A percentile compares a stretch with the other conserved stretches of the same genome.
phyloP scores from a whole-genome alignment of 2,113 vertebrate species.

The Tachycineta bicolor region DNA sequence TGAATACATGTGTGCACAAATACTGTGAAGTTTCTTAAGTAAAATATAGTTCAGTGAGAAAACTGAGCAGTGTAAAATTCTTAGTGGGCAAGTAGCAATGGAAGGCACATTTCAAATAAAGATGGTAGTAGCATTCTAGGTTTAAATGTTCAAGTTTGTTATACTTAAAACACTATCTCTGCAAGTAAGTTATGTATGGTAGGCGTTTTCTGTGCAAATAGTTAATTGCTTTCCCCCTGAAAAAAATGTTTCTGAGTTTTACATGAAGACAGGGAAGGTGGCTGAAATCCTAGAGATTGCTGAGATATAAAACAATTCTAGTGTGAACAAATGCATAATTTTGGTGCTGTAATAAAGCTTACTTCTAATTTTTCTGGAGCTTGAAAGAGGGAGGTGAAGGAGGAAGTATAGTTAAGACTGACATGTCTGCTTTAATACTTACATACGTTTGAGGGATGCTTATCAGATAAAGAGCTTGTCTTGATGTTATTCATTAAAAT shows the following conservation, averaged over 20 bases:
- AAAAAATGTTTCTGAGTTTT: background rate
- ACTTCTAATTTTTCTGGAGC: background rate
- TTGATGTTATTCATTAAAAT: background rate
- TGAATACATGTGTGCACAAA: background rate
- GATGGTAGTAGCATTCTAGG: background rate
- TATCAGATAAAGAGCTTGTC: background rate
- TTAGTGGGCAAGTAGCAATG: background rate
- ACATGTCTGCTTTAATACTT: background rate
- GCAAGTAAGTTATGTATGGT: background rate
- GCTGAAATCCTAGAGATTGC: background rate
- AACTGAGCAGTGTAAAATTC: background rate
- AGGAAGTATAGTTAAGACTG: background rate
- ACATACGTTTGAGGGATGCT: background rate
- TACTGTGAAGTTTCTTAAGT: background rate
- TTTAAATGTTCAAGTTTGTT: background rate
- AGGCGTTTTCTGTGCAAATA: background rate
- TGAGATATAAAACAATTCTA: background rate
- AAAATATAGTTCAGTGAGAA: background rate
- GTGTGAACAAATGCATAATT: background rate
- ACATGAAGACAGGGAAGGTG: background rate
- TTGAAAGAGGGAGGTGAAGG: background rate
- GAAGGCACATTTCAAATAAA: background rate
- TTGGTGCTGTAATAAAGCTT: background rate
- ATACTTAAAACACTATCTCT: background rate
- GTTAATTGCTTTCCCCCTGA: background rate